These are phyloP conservation scores for Philereme vetulata DNA, from an alignment of 2,888 invertebrate species.

Conservation along the genomic window DNA sequence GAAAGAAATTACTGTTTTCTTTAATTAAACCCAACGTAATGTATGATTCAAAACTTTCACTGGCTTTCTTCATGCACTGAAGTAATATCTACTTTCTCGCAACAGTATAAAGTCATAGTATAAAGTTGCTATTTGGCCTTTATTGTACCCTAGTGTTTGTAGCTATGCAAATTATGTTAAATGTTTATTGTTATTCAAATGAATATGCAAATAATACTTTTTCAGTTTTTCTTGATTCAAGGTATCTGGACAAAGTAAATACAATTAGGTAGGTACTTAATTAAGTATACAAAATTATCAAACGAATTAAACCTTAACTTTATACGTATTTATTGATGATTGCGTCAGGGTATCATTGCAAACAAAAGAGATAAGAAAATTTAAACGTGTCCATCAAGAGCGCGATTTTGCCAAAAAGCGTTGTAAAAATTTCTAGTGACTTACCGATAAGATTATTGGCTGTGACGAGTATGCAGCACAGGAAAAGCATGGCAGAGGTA, in stretches of 20 bases:
- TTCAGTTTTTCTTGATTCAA: conserved; percentile 16
- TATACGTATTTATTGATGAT: background rate
- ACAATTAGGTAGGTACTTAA: background rate
- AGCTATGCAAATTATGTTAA: background rate
- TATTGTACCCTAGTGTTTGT: conserved; percentile 5
- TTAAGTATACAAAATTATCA: too few relatives aligned
- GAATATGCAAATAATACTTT: conserved; percentile 2
- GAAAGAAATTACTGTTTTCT: conserved; percentile 33
- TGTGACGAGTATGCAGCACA: conserved; percentile 93
- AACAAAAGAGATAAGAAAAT: conserved; percentile 14
- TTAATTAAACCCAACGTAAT: conserved; percentile 38
- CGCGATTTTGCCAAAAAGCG: conserved; percentile 3
- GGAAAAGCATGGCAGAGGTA: conserved; percentile 93
- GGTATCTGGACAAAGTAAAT: conserved; percentile 9
- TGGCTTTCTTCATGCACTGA: conserved; percentile 36
- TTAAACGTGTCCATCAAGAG: conserved; percentile 1
- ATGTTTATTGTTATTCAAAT: background rate
- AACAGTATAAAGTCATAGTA: conserved; percentile 6
- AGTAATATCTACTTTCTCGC: conserved; percentile 32
- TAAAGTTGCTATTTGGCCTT: conserved; percentile 1
- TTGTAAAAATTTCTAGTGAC: conserved; percentile 48
- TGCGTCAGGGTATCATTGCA: conserved; percentile 6
- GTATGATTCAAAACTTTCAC: conserved; percentile 37
- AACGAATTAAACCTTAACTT: background rate
- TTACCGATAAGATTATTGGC: conserved; percentile 96